Base-by-base conservation (phyloP, 2,797 vertebrate species). In the Mus minutoides region DNA sequence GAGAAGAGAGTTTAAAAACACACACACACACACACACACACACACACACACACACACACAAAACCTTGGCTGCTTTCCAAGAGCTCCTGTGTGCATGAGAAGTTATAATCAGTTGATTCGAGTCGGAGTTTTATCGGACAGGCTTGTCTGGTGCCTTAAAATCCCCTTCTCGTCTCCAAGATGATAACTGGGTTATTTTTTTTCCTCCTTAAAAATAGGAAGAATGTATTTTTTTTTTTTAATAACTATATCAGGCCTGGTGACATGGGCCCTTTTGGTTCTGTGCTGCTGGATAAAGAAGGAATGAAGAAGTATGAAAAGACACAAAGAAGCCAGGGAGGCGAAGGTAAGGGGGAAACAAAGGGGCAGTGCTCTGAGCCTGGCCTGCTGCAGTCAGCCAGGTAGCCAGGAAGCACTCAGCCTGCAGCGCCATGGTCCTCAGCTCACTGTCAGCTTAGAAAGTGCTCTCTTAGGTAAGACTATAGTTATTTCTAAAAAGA, bases 51-150 rank as follows among this genome's bases (percentile, higher is more conserved):
- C 43, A 46, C 43, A 91, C 78, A 82, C 96, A 80, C 95, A 91
- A 82, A 7, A 85, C 96, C 77, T 97, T 98, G 98, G 98, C 97
- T 88, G 43, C 77, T 92, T 98, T 98, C 98, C 98, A 98, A 94
- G 96, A 89, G 75, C 92, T 67, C 85, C 92, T 60, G 24, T 97
- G 85, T 97, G 96, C 96, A 60, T 93, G 95, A 97, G 97, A 97
- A 97, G 96, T 98, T 98, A 93, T 85, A 97, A 97, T 98, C 97
- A 90, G 87, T 96, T 95, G 92, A 97, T 96, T 94, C 0, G 3
- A 97, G 95, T 95, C 96, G 97, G 97, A 96, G 94, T 98, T 98
- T 97, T 98, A 98, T 97, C 98, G 98, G 98, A 92, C 97, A 98
- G 96, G 87, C 95, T 98, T 98, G 97, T 97, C 92, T 98, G 91